phyloP scores from a whole-genome alignment of 1,140 invertebrate species.

The Sminthurinus signatus region DNA sequence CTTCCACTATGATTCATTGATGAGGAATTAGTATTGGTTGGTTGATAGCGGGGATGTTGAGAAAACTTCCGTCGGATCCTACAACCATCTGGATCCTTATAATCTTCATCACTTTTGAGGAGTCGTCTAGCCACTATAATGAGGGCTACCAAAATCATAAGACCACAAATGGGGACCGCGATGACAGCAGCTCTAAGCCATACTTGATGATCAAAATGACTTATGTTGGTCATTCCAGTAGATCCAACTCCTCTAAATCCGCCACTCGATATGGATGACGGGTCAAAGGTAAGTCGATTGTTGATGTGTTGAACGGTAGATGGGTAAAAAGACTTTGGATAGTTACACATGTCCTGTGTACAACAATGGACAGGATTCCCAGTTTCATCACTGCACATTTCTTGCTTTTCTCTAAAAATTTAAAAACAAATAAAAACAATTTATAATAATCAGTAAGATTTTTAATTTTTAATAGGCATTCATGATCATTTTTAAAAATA shows the following conservation, averaged over 20 bases:
- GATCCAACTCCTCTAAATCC: constrained; percentile 13
- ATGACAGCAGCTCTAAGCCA: constrained; percentile 36
- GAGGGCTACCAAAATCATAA: constrained; percentile 33
- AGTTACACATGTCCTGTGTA: constrained; percentile 37
- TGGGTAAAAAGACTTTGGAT: constrained; percentile 36
- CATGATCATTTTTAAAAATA: too few relatives aligned
- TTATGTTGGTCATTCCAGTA: constrained; percentile 12
- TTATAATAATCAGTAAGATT: too few relatives aligned
- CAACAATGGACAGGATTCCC: constrained; percentile 26
- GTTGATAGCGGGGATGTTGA: too few relatives aligned
- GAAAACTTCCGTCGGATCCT: constrained; percentile 10
- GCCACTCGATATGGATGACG: constrained; percentile 2
- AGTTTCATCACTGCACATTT: constrained; percentile 20
- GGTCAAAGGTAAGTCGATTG: constrained; percentile 24
- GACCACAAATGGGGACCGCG: constrained; percentile 35
- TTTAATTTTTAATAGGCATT: too few relatives aligned
- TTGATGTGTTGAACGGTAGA: constrained; percentile 12
- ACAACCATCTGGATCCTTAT: constrained; percentile 18
- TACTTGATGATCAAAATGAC: constrained; percentile 32
- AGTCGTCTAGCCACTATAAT: constrained; percentile 31
- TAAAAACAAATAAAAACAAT: neutral
- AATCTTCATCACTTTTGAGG: constrained; percentile 28
- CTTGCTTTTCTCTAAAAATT: constrained; percentile 29
- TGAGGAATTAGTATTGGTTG: neutral
- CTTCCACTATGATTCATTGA: neutral